A percentile compares a stretch with the other conserved stretches of the same genome.
Conservation (phyloP, 1,140 invertebrate genomes). For the Stegodyphus mimosarum region DNA sequence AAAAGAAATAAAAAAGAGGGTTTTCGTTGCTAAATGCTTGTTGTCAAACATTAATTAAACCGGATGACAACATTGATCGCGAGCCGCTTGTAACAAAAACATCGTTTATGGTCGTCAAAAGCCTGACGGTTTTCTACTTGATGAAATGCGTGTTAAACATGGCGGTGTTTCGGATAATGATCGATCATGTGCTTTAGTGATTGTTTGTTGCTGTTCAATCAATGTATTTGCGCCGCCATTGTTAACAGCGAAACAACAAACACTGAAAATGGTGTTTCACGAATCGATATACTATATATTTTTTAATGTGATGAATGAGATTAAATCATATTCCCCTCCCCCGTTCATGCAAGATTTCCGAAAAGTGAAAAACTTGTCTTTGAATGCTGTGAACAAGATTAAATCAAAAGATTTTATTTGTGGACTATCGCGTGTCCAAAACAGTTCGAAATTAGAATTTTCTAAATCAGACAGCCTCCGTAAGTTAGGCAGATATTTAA, state of each 20-base stretch:
- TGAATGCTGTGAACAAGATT: conserved; percentile 15
- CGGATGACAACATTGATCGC: conserved; percentile 36
- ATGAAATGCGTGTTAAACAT: background rate
- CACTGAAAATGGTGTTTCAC: no score
- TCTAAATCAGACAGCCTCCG: background rate
- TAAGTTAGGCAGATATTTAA: no score
- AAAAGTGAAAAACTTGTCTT: background rate
- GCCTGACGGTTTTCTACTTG: no score
- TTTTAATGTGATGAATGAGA: no score
- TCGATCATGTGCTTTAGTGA: conserved; percentile 14
- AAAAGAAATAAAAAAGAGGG: background rate
- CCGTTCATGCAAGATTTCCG: no score
- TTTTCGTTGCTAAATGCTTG: conserved; percentile 26
- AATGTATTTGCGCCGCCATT: no score
- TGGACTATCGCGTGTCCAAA: conserved; percentile 3
- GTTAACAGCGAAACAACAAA: no score
- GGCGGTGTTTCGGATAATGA: background rate
- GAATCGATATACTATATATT: no score
- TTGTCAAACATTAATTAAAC: conserved; percentile 56
- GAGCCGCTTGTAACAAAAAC: background rate
- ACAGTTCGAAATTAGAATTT: conserved; percentile 14
- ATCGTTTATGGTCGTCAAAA: background rate
- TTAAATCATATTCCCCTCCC: no score
- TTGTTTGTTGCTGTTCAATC: background rate
- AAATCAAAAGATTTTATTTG: conserved; percentile 28